Conservation (phyloP, 2,113 vertebrate genomes). For the Falco punctatus region DNA sequence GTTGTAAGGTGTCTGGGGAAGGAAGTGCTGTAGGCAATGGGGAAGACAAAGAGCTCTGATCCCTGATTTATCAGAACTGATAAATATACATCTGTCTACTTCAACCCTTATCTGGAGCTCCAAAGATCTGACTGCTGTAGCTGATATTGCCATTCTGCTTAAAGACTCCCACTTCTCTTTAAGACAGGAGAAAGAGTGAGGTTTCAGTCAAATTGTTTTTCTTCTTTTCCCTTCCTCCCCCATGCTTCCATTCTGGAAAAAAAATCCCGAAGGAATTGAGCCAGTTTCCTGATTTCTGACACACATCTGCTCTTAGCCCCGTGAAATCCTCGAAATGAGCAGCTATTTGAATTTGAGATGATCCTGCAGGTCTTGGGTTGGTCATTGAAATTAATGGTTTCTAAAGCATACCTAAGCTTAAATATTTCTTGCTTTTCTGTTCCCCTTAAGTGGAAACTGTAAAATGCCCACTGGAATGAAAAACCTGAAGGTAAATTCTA, state of each 20-base stretch:
- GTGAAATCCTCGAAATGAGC: constrained; percentile 61
- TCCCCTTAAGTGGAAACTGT: not conserved
- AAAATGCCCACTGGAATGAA: not conserved
- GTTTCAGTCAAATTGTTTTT: not conserved
- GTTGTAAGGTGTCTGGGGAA: constrained; percentile 13
- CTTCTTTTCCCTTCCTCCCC: constrained; percentile 10
- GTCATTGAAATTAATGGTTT: constrained; percentile 38
- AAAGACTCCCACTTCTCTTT: not conserved
- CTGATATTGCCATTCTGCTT: not conserved
- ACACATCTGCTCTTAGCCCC: constrained; percentile 48
- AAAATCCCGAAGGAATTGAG: not conserved
- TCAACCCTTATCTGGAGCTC: not conserved
- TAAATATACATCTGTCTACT: not conserved
- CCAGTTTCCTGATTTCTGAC: constrained; percentile 54
- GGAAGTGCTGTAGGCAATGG: not conserved
- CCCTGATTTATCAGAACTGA: not conserved
- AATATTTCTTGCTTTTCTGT: constrained; percentile 42
- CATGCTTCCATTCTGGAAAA: constrained; percentile 12
- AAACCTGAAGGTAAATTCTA: not conserved
- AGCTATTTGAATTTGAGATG: constrained; percentile 57
- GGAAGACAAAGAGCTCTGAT: not conserved
- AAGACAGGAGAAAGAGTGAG: not conserved
- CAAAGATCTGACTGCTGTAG: not conserved
- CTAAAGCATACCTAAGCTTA: constrained; percentile 38
- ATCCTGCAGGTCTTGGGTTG: constrained; percentile 48